Base-by-base conservation (phyloP, 2,797 vertebrate genomes). In the Brotula barbata region DNA sequence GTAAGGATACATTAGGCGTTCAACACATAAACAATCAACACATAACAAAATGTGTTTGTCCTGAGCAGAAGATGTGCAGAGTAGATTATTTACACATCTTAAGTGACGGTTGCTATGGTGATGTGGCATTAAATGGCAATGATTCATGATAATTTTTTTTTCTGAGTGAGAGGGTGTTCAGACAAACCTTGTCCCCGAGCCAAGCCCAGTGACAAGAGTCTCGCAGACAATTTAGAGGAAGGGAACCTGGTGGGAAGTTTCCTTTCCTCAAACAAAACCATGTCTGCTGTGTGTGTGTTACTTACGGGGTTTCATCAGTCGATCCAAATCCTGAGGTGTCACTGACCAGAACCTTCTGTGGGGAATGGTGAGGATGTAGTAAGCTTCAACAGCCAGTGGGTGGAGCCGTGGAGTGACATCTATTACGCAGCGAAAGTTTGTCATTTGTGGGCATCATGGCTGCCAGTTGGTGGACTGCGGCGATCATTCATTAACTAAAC, bases 301-400 rank as follows among this genome's bases (percentile, higher is more conserved):
- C n/a, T n/a, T n/a, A n/a, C n/a, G n/a, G n/a, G n/a, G n/a, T n/a
- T n/a, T n/a, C n/a, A n/a, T n/a, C n/a, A n/a, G n/a, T n/a, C n/a
- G n/a, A n/a, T n/a, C n/a, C n/a, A n/a, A n/a, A n/a, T n/a, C n/a
- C n/a, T n/a, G n/a, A n/a, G n/a, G n/a, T n/a, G n/a, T n/a, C n/a
- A n/a, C n/a, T n/a, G n/a, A n/a, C n/a, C n/a, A n/a, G n/a, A n/a
- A n/a, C n/a, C n/a, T n/a, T n/a, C n/a, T n/a, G n/a, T n/a, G n/a
- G n/a, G n/a, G n/a, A n/a, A n/a, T n/a, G n/a, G n/a, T 7, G 25
- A 16, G 17, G 46, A 3, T 78, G 85, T 6, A 85, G 48, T 68
- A 42, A 46, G 17, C 8, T 25, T 52, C 23, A 48, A n/a, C 54
- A 51, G 42, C 77, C 77, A 84, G 42, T 16, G 60, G 71, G 58